phyloP scores from a whole-genome alignment of 2,113 vertebrate species.

The Carassius gibelio region DNA sequence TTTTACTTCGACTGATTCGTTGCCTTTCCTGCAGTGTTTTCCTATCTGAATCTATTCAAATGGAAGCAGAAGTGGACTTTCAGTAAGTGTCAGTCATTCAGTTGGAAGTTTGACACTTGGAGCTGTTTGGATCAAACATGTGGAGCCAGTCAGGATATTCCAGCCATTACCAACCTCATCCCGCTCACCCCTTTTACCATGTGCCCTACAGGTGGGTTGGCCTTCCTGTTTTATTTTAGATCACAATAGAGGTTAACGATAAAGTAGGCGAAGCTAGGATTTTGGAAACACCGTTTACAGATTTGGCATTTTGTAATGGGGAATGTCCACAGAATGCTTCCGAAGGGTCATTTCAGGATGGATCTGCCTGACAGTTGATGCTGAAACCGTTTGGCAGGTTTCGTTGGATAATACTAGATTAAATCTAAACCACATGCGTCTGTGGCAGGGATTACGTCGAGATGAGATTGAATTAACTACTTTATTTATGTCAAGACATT shows the following conservation, averaged over 20 bases:
- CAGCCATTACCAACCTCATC: conserved; percentile 24
- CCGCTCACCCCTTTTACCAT: conserved; percentile 34
- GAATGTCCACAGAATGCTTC: not conserved
- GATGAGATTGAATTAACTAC: conserved; percentile 12
- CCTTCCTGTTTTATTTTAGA: not conserved
- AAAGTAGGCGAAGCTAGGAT: not conserved
- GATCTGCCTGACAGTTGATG: conserved; percentile 10
- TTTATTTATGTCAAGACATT: conserved; percentile 4
- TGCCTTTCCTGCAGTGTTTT: not conserved
- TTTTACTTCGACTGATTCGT: not conserved
- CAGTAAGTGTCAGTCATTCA: conserved; percentile 8
- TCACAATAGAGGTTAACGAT: not conserved
- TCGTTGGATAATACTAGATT: conserved; percentile 37
- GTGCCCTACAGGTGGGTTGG: conserved; percentile 32
- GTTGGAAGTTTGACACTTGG: conserved; percentile 4
- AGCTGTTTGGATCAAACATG: conserved; percentile 34
- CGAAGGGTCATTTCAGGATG: conserved; percentile 7
- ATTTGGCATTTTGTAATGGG: not conserved
- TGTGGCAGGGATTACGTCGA: conserved; percentile 8
- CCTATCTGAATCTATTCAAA: not conserved
- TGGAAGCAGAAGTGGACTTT: conserved; percentile 29
- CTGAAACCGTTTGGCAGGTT: conserved; percentile 8
- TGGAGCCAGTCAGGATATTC: conserved; percentile 32
- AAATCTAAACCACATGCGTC: conserved; percentile 35
- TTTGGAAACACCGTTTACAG: not conserved